Percentiles rank a stretch among this genome's conserved stretches.
Evolutionary conservation across 2,888 invertebrate species (phyloP).

Genomic region (Lamproptera curius): DNA sequence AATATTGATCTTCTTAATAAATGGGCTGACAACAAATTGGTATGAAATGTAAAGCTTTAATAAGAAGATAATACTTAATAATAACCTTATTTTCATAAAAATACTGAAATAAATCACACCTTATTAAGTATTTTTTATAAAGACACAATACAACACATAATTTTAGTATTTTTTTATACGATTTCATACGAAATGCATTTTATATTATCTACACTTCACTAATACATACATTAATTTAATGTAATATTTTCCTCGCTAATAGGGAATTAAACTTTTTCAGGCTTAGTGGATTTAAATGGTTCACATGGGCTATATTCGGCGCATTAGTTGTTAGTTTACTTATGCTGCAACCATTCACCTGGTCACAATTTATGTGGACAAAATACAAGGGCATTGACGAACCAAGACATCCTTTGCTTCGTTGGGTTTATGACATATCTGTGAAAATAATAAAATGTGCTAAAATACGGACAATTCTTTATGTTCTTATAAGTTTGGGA

Average conservation of each 20-base stretch:
- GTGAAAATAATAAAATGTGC: constrained; percentile 80
- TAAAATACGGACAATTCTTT: constrained; percentile 80
- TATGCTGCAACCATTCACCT: constrained; percentile 82
- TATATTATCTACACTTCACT: too few species aligned
- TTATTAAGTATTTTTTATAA: too few species aligned
- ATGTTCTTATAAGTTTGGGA: constrained; percentile 81
- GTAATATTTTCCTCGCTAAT: too few species aligned
- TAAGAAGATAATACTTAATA: too few species aligned
- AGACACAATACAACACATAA: too few species aligned
- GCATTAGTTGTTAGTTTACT: constrained; percentile 47
- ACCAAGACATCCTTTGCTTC: constrained; percentile 73
- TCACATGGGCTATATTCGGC: constrained; percentile 45
- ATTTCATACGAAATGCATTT: too few species aligned
- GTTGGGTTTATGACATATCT: constrained; percentile 80
- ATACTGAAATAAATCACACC: too few species aligned
- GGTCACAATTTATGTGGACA: constrained; percentile 86
- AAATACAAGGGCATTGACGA: constrained; percentile 68
- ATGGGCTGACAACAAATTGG: constrained; percentile 65
- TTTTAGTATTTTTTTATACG: too few species aligned
- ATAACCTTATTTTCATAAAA: too few species aligned
- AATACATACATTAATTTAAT: too few species aligned
- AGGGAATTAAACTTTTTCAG: too few species aligned
- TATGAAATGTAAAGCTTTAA: too few species aligned
- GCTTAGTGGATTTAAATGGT: constrained; percentile 52
- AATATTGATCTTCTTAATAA: constrained; percentile 49